phyloP scores from a whole-genome alignment of 2,113 vertebrate species.

The Scolopax mira region DNA sequence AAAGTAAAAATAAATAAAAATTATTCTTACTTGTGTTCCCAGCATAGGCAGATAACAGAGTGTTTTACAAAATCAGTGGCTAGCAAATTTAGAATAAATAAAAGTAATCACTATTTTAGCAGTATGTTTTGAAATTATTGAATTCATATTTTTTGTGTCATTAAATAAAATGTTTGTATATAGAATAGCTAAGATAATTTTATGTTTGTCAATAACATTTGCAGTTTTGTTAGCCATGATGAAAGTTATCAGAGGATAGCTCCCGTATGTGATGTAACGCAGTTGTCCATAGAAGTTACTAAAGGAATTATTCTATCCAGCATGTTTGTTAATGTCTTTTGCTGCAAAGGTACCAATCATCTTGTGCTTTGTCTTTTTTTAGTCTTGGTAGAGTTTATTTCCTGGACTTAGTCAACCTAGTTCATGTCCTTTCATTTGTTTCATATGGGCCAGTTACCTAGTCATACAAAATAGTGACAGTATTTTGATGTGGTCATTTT shows the following conservation, averaged over 20 bases:
- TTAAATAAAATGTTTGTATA: background rate
- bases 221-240: background rate
- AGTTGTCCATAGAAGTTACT: background rate
- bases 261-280: background rate
- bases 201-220: background rate
- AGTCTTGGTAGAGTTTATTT: background rate
- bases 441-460: background rate
- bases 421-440: background rate
- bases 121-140: background rate
- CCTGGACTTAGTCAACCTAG: background rate
- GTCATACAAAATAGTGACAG: background rate
- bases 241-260: background rate
- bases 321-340: background rate
- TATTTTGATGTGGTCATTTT: background rate
- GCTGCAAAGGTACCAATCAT: fast-evolving
- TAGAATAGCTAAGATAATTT: background rate
- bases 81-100: background rate
- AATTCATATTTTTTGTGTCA: background rate
- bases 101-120: background rate
- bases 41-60: background rate
- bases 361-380: background rate
- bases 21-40: background rate
- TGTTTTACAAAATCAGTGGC: background rate
- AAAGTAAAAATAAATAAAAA: background rate
- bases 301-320: background rate